A percentile compares a stretch with the other conserved stretches of the same genome.
phyloP scores from a whole-genome alignment of 2,888 invertebrate genomes.

The Hetaerina titia region DNA sequence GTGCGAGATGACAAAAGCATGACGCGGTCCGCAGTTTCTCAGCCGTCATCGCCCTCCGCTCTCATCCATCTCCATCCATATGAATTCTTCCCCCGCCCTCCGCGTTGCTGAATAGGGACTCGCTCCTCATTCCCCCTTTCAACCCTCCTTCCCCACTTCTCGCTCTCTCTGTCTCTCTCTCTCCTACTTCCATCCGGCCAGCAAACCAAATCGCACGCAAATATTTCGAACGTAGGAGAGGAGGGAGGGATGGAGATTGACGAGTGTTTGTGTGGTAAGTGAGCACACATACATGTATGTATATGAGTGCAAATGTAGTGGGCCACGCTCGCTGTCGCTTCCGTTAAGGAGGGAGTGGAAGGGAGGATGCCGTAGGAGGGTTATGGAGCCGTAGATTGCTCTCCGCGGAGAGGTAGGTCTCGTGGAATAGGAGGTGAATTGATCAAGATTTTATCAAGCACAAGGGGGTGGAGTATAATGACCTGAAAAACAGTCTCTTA shows the following conservation, averaged over 20 bases:
- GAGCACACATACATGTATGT: background rate
- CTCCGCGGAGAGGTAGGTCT: no score
- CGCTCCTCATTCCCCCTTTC: background rate
- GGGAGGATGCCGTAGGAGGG: background rate
- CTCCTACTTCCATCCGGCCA: background rate
- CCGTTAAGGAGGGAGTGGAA: background rate
- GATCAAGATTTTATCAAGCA: no score
- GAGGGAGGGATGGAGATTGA: background rate
- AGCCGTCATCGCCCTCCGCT: slow-evolving; percentile 13
- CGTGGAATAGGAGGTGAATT: no score
- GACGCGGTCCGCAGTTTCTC: background rate
- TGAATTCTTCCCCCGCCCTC: background rate
- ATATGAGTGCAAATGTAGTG: background rate
- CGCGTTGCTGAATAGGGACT: background rate
- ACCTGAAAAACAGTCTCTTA: no score
- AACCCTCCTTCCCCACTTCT: no score
- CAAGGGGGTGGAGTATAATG: no score
- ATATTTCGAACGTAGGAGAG: background rate
- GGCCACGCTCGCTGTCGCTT: background rate
- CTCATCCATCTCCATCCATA: slow-evolving; percentile 46
- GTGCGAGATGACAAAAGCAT: slow-evolving; percentile 29
- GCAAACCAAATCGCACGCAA: slow-evolving; percentile 10
- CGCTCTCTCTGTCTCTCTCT: no score
- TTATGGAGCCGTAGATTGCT: background rate
- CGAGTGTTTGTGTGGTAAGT: background rate